phyloP scores from a whole-genome alignment of 2,113 vertebrate species.

The Elaphurus davidianus region DNA sequence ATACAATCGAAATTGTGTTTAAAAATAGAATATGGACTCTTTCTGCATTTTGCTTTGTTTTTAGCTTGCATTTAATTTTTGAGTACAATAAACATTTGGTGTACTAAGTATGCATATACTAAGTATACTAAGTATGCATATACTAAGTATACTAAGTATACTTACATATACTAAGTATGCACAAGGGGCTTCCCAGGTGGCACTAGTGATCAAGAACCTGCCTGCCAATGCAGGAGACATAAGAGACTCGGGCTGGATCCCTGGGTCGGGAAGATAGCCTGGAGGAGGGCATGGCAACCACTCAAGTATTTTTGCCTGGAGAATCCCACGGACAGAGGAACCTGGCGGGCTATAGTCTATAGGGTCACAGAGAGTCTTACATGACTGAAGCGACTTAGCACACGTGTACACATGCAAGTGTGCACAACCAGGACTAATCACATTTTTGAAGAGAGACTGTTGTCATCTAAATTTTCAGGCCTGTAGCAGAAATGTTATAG shows the following conservation, averaged over 20 bases:
- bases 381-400: background rate
- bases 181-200: background rate
- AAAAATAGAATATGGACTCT: background rate
- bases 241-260: background rate
- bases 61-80: background rate
- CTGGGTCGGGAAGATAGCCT: background rate
- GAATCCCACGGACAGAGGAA: background rate
- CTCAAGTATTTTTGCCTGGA: background rate
- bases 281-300: background rate
- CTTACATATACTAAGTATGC: background rate
- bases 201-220: background rate
- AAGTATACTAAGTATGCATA: too few relatives aligned
- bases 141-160: too few relatives aligned
- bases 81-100: background rate
- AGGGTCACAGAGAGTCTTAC: background rate
- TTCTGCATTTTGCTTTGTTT: background rate
- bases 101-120: background rate
- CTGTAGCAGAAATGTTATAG: background rate
- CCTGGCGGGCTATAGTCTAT: background rate
- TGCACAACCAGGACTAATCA: background rate
- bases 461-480: background rate
- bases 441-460: background rate
- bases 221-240: background rate
- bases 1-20: background rate
- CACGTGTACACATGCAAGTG: accelerated